A percentile compares a stretch with the other conserved stretches of the same genome.
Conservation (phyloP, 2,888 invertebrate genomes). For the Euproctis similis region DNA sequence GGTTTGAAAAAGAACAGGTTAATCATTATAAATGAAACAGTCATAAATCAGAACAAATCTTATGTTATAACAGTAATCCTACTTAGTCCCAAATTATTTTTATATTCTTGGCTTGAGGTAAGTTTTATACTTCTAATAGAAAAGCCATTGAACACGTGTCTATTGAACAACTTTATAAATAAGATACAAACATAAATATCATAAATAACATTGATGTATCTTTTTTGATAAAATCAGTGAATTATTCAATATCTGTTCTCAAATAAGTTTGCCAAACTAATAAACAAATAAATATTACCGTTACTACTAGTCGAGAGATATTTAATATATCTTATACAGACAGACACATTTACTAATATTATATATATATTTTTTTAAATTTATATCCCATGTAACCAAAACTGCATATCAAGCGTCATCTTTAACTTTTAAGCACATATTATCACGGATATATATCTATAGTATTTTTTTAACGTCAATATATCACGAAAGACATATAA, state of each 20-base stretch:
- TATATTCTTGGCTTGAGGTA: too few relatives aligned
- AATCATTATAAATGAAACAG: too few relatives aligned
- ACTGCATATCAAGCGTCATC: conserved; percentile 11
- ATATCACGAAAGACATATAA: conserved; percentile 17
- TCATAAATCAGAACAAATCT: too few relatives aligned
- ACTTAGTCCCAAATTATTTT: too few relatives aligned
- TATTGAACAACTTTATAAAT: too few relatives aligned
- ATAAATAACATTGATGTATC: not conserved
- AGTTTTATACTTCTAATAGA: not conserved
- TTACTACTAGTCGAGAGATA: not conserved
- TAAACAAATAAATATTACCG: conserved; percentile 2
- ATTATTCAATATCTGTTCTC: not conserved
- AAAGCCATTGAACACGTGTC: not conserved
- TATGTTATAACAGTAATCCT: too few relatives aligned
- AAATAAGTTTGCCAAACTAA: not conserved
- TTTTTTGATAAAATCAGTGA: not conserved
- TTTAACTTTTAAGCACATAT: conserved; percentile 11
- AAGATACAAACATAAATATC: not conserved
- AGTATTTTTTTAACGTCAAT: conserved; percentile 20
- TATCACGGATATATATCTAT: conserved; percentile 17
- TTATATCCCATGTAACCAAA: conserved; percentile 12
- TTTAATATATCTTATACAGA: conserved; percentile 3
- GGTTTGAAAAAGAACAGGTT: too few relatives aligned
- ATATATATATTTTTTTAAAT: conserved; percentile 14
- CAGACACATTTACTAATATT: conserved; percentile 11